Evolutionary conservation across 2,113 vertebrate species (phyloP).

Genomic region (rabbit (Oryctolagus cuniculus)): mOryCun1.1 NC_091436.1:84981501-84982000

Average conservation of each 20-base stretch:
- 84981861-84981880: not conserved
- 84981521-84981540: constrained; percentile 25
- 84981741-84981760: not conserved
- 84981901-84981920: not conserved
- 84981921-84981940: not conserved
- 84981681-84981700: constrained; percentile 26
- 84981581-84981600: not conserved
- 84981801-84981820: constrained; percentile 2
- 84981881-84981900: constrained; percentile 19
- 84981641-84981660: not conserved
- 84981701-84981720: not conserved
- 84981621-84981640: not conserved
- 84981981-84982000: too few relatives aligned
- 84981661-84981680: not conserved
- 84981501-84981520: not conserved
- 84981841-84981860: not conserved
- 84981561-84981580: not conserved
- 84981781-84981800: not conserved
- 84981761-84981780: not conserved
- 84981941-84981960: not conserved
- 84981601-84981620: not conserved
- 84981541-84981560: not conserved
- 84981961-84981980: too few relatives aligned
- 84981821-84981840: not conserved
- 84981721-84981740: not conserved